These are phyloP conservation scores for Reticulitermes lucifugus DNA, from an alignment of 2,888 invertebrate genomes.

Conservation along the genomic window DNA sequence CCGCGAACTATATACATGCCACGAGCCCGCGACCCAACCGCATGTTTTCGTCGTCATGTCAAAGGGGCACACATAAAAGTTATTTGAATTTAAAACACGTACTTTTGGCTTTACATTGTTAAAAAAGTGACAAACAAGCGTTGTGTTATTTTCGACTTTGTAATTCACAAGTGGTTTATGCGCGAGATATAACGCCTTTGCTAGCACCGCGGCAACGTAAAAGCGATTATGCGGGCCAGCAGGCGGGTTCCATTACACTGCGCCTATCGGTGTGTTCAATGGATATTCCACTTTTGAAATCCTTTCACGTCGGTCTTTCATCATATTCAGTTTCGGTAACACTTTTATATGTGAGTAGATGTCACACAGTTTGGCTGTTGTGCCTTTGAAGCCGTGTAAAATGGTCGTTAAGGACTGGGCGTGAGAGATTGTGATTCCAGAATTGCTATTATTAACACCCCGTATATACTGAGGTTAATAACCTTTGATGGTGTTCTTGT, in stretches of 20 bases:
- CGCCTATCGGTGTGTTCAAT: not conserved
- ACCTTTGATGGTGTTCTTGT: too few species aligned
- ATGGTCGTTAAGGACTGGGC: too few species aligned
- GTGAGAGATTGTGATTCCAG: too few species aligned
- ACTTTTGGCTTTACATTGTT: conserved; percentile 1
- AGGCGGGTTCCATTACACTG: not conserved
- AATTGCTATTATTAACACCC: too few species aligned
- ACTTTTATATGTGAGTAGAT: not conserved
- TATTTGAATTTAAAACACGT: not conserved
- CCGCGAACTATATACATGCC: too few species aligned
- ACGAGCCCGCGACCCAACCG: not conserved
- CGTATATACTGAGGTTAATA: too few species aligned
- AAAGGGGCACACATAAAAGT: not conserved
- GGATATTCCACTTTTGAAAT: not conserved
- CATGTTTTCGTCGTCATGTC: not conserved
- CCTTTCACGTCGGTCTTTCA: not conserved
- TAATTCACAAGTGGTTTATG: conserved; percentile 8
- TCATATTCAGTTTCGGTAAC: too few species aligned
- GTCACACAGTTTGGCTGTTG: too few species aligned
- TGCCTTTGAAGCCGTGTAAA: too few species aligned
- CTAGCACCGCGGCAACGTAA: not conserved
- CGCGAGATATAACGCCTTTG: too few species aligned
- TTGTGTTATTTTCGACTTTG: conserved; percentile 12
- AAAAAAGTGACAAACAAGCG: not conserved
- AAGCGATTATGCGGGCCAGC: not conserved